Evolutionary conservation across 92 coral and sea anemone species (phyloP).

Genomic region (Phenganax subtilis): DNA sequence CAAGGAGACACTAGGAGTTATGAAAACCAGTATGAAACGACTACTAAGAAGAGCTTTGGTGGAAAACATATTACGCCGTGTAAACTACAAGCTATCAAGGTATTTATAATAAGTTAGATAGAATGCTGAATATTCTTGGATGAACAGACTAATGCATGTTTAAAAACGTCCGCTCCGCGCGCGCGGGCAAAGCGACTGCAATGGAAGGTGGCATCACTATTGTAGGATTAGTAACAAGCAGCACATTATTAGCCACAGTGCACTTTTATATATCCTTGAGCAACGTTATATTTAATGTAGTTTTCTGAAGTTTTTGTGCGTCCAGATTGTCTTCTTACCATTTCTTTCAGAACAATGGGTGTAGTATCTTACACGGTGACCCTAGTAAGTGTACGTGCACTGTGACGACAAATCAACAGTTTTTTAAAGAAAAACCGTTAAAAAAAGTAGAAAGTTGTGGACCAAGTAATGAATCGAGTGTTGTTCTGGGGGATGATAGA

Average conservation of each 20-base stretch:
- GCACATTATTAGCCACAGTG: too few relatives aligned
- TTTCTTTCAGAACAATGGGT: slow-evolving; percentile 58
- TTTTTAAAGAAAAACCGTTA: not conserved
- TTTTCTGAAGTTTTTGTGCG: too few relatives aligned
- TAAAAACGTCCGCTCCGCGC: too few relatives aligned
- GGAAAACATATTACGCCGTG: slow-evolving; percentile 61
- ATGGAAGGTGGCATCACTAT: too few relatives aligned
- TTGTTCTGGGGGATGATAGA: slow-evolving; percentile 15
- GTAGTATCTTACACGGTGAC: slow-evolving; percentile 92
- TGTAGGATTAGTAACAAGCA: too few relatives aligned
- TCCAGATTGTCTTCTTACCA: too few relatives aligned
- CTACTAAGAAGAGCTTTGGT: slow-evolving; percentile 73
- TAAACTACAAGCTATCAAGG: slow-evolving; percentile 66
- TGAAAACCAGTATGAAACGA: slow-evolving; percentile 75
- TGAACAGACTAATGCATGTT: too few relatives aligned
- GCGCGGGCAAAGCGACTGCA: too few relatives aligned
- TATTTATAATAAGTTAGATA: slow-evolving; percentile 5
- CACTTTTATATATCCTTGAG: too few relatives aligned
- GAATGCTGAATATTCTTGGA: too few relatives aligned
- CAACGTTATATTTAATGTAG: too few relatives aligned
- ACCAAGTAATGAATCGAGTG: not conserved
- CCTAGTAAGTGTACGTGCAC: slow-evolving; percentile 76
- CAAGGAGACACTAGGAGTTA: slow-evolving; percentile 79
- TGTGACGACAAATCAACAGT: slow-evolving; percentile 68
- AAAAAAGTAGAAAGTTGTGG: slow-evolving; percentile 4